Evolutionary conservation across 1,140 invertebrate species (phyloP).

Genomic region (Drosophila erecta): DNA sequence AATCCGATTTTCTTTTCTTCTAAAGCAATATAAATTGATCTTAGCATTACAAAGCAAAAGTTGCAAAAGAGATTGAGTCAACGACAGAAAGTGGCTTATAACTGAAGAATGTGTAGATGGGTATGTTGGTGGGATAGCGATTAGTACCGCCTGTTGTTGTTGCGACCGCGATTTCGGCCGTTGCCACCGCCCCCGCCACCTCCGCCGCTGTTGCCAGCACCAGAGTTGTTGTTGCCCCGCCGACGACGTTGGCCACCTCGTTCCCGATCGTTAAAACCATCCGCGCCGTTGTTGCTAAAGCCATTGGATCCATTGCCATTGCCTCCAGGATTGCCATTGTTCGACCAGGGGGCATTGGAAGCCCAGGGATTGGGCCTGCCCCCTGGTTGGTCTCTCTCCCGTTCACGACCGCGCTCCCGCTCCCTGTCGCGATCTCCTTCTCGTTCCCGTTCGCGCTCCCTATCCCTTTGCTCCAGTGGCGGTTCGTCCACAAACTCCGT

Average conservation of each 20-base stretch:
- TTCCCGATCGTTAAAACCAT: slow-evolving; percentile 61
- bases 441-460: slow-evolving; percentile 30
- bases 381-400: slow-evolving; percentile 21
- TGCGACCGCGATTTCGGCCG: slow-evolving; percentile 65
- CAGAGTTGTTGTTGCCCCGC: slow-evolving; percentile 64
- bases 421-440: slow-evolving; percentile 29
- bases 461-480: slow-evolving; percentile 55
- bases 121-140: slow-evolving; percentile 18
- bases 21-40: slow-evolving; percentile 50
- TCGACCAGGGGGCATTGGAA: slow-evolving; percentile 58
- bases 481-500: slow-evolving; percentile 68
- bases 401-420: slow-evolving; percentile 35
- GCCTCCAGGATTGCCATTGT: slow-evolving; percentile 55
- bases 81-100: slow-evolving; percentile 11
- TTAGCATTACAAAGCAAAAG: slow-evolving; percentile 30
- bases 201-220: slow-evolving; percentile 9
- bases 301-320: slow-evolving; percentile 61
- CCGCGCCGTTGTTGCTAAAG: slow-evolving; percentile 60
- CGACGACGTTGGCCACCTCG: slow-evolving; percentile 60
- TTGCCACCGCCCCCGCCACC: slow-evolving; percentile 42
- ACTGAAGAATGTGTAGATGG: slow-evolving; percentile 36
- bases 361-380: slow-evolving; percentile 76
- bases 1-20: slow-evolving; percentile 26
- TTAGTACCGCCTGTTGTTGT: slow-evolving; percentile 73
- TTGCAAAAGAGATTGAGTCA: slow-evolving; percentile 13